Conservation (phyloP, 2,888 invertebrate species). For the Lycia hirtaria region DNA sequence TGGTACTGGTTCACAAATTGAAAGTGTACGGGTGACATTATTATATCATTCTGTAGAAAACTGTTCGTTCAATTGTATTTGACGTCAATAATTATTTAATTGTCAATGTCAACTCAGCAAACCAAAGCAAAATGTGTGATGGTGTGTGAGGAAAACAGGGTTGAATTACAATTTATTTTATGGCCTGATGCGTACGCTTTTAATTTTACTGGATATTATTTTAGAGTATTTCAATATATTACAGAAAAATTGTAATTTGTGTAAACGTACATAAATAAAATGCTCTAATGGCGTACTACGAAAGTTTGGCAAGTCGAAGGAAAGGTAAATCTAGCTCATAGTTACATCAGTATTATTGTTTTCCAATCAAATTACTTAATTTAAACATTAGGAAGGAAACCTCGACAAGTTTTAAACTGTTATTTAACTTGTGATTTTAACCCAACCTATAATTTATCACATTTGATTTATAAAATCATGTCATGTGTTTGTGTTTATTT, state of each 20-base stretch:
- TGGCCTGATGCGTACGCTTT: conserved; percentile 48
- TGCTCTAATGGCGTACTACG: conserved; percentile 80
- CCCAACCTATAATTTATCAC: conserved; percentile 32
- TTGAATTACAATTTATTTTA: conserved; percentile 58
- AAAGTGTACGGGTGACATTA: neutral
- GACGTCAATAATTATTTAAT: conserved; percentile 19
- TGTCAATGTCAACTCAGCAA: conserved; percentile 33
- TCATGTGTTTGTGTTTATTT: conserved; percentile 22
- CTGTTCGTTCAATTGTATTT: no score
- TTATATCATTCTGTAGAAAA: conserved; percentile 1
- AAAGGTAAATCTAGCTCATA: conserved; percentile 71
- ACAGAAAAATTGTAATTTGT: conserved; percentile 34
- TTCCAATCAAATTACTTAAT: conserved; percentile 18
- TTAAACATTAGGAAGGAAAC: neutral
- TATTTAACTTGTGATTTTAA: conserved; percentile 7
- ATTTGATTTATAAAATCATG: conserved; percentile 33
- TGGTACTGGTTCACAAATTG: no score
- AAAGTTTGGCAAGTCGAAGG: conserved; percentile 80
- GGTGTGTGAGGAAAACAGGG: conserved; percentile 58
- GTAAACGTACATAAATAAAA: conserved; percentile 51
- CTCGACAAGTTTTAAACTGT: neutral
- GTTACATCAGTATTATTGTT: conserved; percentile 31
- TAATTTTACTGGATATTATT: conserved; percentile 46
- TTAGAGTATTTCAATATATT: conserved; percentile 40
- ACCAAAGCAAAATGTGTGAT: conserved; percentile 44